Evolutionary conservation across 1,140 invertebrate species (phyloP).

Genomic region (Dysdera silvatica): DNA sequence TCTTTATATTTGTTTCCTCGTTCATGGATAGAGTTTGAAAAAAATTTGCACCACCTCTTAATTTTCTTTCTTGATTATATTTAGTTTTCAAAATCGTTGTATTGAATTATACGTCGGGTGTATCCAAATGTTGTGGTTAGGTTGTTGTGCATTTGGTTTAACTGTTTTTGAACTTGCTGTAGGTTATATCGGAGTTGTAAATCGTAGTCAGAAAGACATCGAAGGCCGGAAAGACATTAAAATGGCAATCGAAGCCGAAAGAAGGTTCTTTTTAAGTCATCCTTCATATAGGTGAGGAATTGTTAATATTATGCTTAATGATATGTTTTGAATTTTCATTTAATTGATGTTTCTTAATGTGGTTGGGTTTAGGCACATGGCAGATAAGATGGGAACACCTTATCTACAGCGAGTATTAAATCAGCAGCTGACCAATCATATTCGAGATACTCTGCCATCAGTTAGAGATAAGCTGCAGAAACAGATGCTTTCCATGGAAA

Average conservation of each 20-base stretch:
- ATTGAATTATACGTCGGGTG: too few species aligned
- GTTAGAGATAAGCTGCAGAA: conserved; percentile 93
- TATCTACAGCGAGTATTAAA: conserved; percentile 94
- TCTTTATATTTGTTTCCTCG: too few species aligned
- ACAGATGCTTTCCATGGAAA: conserved; percentile 84
- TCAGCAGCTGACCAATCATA: conserved; percentile 98
- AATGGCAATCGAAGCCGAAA: conserved; percentile 83
- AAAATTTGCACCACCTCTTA: too few species aligned
- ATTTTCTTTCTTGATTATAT: too few species aligned
- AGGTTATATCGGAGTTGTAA: conserved; percentile 94
- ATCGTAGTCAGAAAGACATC: conserved; percentile 82
- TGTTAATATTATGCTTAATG: not conserved
- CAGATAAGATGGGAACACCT: conserved; percentile 91
- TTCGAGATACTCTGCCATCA: conserved; percentile 89
- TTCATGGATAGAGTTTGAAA: too few species aligned
- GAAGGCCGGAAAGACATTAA: conserved; percentile 89
- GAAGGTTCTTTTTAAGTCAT: conserved; percentile 95
- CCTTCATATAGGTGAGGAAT: conserved; percentile 62
- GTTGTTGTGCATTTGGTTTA: too few species aligned
- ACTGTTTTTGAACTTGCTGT: too few species aligned
- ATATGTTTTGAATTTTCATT: not conserved
- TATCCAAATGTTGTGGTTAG: too few species aligned
- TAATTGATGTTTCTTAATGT: not conserved
- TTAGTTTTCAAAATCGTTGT: too few species aligned
- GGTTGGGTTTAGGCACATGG: conserved; percentile 60